Evolutionary conservation across 2,113 vertebrate genomes (phyloP), one percentile per base, ranked within the genome.

Genomic region (Barnardius zonarius): DNA sequence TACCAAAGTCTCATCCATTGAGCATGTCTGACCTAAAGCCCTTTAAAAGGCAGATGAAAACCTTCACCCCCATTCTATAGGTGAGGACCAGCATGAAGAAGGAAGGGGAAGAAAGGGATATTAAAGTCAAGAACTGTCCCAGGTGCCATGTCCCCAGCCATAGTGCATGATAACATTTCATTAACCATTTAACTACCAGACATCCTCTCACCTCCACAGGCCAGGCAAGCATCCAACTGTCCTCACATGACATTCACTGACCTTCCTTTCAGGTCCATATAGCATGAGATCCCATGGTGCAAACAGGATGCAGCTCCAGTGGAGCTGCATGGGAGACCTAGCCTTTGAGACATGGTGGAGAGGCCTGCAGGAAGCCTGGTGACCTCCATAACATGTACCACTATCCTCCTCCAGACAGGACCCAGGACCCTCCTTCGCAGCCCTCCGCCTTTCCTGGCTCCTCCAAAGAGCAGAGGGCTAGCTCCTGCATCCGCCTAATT

Each of bases 361-460:
- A 27, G 24, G 11, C 17, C 30, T 64, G 57, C 80, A 96, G 93
- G 95, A 97, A 95, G 52, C 69, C 41, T 37, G 39, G 43, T 7
- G 39, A 77, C 61, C 66, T 61, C 41, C 35, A 44, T 1, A 73
- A 31, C 39, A 64, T 5, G 2, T 33, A 57, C 11, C 48, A 49
- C 61, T 4, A 0, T 33, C 68, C 69, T 83, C 49, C 59, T 75
- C 48, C 46, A 79, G 77, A 57, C 66, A 64, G 67, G 28, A 82
- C 86, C 73, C 66, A 68, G 75, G n/a, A 82, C 86, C 73, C 70
- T 76, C 62, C 69, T 86, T 84, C 69, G 44, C 81, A 93, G 59
- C 35, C 57, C 81, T 78, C 59, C 4, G 5, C 73, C 86, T 93
- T 94, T 96, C 95, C 95, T 86, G 86, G 69, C 52, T 86, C 92